These are phyloP conservation scores for Canis aureus DNA, from an alignment of 2,113 vertebrate genomes.

Conservation along the genomic window DNA sequence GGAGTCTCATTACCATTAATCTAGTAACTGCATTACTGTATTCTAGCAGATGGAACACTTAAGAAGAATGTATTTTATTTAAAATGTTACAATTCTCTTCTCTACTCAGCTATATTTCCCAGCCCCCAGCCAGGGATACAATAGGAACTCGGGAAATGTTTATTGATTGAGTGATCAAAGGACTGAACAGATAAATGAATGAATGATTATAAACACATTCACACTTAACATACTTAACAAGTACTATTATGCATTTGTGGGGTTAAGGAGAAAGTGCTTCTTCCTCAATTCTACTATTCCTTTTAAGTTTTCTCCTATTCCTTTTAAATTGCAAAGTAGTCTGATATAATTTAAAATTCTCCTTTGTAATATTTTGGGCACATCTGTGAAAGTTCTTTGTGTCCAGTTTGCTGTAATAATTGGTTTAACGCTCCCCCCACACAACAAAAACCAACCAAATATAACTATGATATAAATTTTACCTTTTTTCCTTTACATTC, in stretches of 20 bases:
- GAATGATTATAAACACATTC: not conserved
- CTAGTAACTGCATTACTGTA: not conserved
- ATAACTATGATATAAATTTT: conserved; percentile 5
- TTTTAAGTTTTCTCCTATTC: not conserved
- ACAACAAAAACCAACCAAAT: not conserved
- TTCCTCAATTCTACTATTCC: not conserved
- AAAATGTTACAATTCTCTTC: not conserved
- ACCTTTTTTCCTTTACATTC: not conserved
- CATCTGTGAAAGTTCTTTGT: not conserved
- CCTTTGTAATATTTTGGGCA: not conserved
- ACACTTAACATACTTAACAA: not conserved
- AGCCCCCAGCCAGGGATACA: not conserved
- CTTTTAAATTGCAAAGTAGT: not conserved
- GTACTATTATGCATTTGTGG: not conserved
- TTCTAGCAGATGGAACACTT: not conserved
- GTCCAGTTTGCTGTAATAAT: not conserved
- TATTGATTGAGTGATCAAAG: not conserved
- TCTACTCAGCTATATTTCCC: not conserved
- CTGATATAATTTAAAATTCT: not conserved
- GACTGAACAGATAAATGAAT: not conserved
- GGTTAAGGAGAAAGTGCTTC: not conserved
- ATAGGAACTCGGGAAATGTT: not conserved
- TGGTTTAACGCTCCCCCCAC: not conserved
- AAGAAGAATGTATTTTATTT: not conserved
- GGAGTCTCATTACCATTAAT: not conserved